A percentile compares a stretch with the other conserved stretches of the same genome.
These are phyloP conservation scores for Oncorhynchus clarkii DNA, from an alignment of 2,113 vertebrate species.

Conservation along the genomic window DNA sequence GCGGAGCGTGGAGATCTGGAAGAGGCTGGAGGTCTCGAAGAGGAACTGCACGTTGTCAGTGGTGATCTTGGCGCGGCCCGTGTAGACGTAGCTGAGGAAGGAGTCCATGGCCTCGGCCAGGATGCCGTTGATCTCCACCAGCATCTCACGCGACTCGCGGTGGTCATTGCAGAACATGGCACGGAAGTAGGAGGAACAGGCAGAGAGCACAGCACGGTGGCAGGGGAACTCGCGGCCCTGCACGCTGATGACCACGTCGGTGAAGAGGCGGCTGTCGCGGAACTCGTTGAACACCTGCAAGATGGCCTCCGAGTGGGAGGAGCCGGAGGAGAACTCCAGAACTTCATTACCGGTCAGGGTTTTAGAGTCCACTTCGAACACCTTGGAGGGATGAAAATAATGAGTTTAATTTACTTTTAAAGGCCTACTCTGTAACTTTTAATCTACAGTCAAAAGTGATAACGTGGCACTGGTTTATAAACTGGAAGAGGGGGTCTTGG, in stretches of 20 bases:
- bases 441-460: not conserved
- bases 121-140: conserved; percentile 95
- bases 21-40: conserved; percentile 95
- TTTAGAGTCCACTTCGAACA: conserved; percentile 95
- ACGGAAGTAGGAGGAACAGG: conserved; percentile 94
- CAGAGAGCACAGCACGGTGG: conserved; percentile 90
- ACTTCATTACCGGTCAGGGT: conserved; percentile 81
- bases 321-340: conserved; percentile 92
- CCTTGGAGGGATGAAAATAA: conserved; percentile 64
- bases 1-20: conserved; percentile 89
- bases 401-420: not conserved
- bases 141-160: conserved; percentile 89
- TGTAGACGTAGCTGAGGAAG: conserved; percentile 95
- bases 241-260: conserved; percentile 93
- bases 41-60: conserved; percentile 96
- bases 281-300: conserved; percentile 97
- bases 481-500: too few relatives aligned
- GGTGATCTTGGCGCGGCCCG: conserved; percentile 93
- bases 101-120: conserved; percentile 95
- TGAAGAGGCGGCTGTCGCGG: conserved; percentile 89
- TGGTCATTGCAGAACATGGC: conserved; percentile 97
- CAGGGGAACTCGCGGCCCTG: conserved; percentile 93
- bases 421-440: too few relatives aligned
- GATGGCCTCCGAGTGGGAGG: conserved; percentile 91
- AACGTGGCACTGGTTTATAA: too few relatives aligned